Conservation (phyloP, 2,113 vertebrate genomes). For the Marcusenius ussheri region DNA sequence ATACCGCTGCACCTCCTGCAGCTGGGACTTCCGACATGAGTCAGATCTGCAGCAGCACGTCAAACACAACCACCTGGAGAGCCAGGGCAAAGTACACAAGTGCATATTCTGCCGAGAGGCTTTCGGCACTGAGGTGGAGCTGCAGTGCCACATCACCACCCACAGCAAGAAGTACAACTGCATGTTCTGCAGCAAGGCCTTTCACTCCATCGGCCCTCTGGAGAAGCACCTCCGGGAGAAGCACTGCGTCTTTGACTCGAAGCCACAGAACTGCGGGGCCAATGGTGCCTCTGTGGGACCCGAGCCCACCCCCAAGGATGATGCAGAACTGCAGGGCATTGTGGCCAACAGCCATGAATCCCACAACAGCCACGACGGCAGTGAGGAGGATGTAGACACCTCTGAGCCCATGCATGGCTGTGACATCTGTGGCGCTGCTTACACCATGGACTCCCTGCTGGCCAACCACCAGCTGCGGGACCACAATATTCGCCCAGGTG, state of each 20-base stretch:
- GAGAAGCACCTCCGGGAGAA: conserved; percentile 93
- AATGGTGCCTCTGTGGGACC: conserved; percentile 72
- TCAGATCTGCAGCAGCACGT: conserved; percentile 91
- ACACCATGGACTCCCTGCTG: conserved; percentile 95
- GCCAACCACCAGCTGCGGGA: conserved; percentile 95
- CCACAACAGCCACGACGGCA: conserved; percentile 86
- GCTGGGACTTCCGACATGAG: conserved; percentile 97
- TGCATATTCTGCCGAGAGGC: conserved; percentile 97
- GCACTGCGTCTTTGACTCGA: conserved; percentile 88
- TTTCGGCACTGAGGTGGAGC: conserved; percentile 95
- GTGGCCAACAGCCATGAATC: conserved; percentile 87
- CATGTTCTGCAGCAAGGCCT: conserved; percentile 97
- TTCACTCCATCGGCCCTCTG: conserved; percentile 88
- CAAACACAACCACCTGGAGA: conserved; percentile 93
- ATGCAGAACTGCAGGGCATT: conserved; percentile 79
- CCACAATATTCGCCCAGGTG: conserved; percentile 94
- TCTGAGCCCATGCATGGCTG: conserved; percentile 93
- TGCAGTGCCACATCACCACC: conserved; percentile 96
- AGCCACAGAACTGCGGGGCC: conserved; percentile 80
- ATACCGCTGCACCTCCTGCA: conserved; percentile 90
- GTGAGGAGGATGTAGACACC: conserved; percentile 85
- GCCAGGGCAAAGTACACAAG: conserved; percentile 81
- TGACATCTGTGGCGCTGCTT: conserved; percentile 95
- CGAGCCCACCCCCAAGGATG: conserved; percentile 81
- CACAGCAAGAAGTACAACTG: conserved; percentile 99